phyloP scores from a whole-genome alignment of 2,888 invertebrate genomes.

The Apamea epomidion region DNA sequence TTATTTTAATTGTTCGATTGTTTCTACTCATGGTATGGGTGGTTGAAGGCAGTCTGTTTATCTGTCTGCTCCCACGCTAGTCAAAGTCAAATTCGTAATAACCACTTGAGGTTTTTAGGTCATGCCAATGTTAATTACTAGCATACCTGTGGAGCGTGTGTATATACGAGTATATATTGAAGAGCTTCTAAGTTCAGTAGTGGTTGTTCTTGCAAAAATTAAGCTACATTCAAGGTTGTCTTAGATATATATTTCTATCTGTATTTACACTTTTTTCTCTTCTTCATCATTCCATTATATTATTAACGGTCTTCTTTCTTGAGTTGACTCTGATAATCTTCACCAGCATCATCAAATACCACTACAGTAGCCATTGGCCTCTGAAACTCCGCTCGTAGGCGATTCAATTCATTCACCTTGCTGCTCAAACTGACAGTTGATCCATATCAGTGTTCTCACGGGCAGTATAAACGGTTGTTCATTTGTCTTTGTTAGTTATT shows the following conservation, averaged over 20 bases:
- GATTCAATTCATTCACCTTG: conserved; percentile 55
- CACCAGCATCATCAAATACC: not conserved
- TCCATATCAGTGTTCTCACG: conserved; percentile 52
- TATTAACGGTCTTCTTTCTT: not conserved
- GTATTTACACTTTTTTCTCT: not conserved
- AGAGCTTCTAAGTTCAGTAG: conserved; percentile 16
- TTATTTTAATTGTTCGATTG: conserved; percentile 83
- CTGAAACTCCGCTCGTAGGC: conserved; percentile 10
- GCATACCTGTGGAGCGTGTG: conserved; percentile 31
- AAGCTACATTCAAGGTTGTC: conserved; percentile 20
- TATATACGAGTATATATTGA: conserved; percentile 47
- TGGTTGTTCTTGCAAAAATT: conserved; percentile 18
- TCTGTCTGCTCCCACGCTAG: conserved; percentile 77
- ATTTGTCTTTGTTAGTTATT: conserved; percentile 52
- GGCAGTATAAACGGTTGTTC: conserved; percentile 22
- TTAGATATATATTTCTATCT: not conserved
- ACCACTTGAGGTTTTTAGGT: conserved; percentile 73
- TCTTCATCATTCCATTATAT: conserved; percentile 2
- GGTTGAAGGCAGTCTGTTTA: conserved; percentile 61
- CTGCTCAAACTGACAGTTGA: conserved; percentile 33
- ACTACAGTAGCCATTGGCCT: conserved; percentile 27
- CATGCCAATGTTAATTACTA: conserved; percentile 71
- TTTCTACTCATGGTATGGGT: conserved; percentile 74
- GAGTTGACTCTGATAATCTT: not conserved
- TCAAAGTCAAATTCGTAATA: conserved; percentile 83